Base-by-base conservation (phyloP, 2,113 vertebrate species). In the Kobus ellipsiprymnus region DNA sequence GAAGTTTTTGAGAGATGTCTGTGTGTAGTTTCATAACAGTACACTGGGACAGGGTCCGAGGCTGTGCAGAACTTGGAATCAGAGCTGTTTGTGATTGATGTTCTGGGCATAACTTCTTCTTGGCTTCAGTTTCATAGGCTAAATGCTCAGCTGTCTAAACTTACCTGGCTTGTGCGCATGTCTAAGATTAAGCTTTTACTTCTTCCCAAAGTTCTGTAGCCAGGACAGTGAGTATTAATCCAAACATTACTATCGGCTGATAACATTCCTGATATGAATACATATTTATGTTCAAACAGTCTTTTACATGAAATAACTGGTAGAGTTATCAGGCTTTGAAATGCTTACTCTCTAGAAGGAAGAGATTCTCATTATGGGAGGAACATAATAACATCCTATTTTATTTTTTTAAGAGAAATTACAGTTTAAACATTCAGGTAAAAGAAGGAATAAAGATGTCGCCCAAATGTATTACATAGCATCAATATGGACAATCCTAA, bases 41-140 rank as follows among this genome's bases (percentile, higher is more conserved):
- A 33, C 25, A 12, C 1, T 8, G 21, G 87, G 92, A 78, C 78
- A 80, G 90, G 71, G 85, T 87, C 36, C 13, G 55, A 30, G 48
- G 48, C 33, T 92, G 8, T 82, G 90, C 55, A 89, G 90, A 40
- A 71, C 44, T 67, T 93, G 88, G 96, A 97, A 78, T 81, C 17
- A 44, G 95, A 97, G 78, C 50, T 82, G 19, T 44, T 90, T 97
- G 89, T 97, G 98, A 97, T 82, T 48, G 57, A 94, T 94, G 40
- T 92, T 92, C 87, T 97, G 93, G 89, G 78, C 80, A 90, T 40
- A 89, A 89, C n/a, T 95, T 60, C 54, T 94, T 30, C 57, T 93
- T 96, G 86, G 93, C n/a, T 46, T 95, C 33, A 3, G 30, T 57
- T 90, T 92, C 87, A 59, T 48, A 60, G 67, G 78, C 93, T 86